These are phyloP conservation scores for Temnothorax ravouxi DNA, from an alignment of 2,888 invertebrate species.

Conservation along the genomic window DNA sequence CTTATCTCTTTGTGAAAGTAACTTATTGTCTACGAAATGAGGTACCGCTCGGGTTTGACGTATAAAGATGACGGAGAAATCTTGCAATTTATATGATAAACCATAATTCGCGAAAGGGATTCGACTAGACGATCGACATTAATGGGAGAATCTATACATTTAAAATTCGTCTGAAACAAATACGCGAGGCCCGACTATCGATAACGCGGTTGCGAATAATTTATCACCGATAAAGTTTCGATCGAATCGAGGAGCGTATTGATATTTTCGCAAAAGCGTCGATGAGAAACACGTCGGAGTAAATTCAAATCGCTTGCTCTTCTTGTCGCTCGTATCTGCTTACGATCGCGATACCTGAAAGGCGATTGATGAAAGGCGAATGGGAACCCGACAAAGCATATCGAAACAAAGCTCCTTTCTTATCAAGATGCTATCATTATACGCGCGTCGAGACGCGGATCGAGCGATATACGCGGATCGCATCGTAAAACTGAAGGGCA, in stretches of 20 bases:
- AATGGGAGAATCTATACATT: not conserved
- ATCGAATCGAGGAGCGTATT: not conserved
- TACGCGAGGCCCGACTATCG: not conserved
- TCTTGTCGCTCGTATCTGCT: slow-evolving; percentile 17
- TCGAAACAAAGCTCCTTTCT: slow-evolving; percentile 15
- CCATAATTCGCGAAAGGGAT: not conserved
- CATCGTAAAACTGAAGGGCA: slow-evolving; percentile 31
- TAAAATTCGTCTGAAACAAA: not conserved
- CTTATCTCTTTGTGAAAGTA: slow-evolving; percentile 25
- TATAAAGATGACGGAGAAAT: slow-evolving; percentile 7
- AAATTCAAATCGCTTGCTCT: slow-evolving; percentile 10
- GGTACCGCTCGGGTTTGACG: slow-evolving; percentile 7
- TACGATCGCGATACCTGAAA: slow-evolving; percentile 11
- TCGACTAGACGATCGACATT: not conserved
- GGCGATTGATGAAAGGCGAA: slow-evolving; percentile 3
- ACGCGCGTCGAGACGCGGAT: slow-evolving; percentile 5
- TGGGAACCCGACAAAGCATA: not conserved
- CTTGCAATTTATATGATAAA: slow-evolving; percentile 13
- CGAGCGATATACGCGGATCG: slow-evolving; percentile 4
- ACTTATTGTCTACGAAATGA: slow-evolving; percentile 21
- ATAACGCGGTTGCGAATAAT: not conserved
- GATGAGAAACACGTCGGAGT: not conserved
- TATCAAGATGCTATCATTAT: slow-evolving; percentile 38
- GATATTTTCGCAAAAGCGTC: not conserved
- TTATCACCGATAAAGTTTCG: not conserved